A percentile compares a stretch with the other conserved stretches of the same genome.
These are phyloP conservation scores for Hippopotamyrus pictus DNA, from an alignment of 2,797 vertebrate species.

Conservation along the genomic window DNA sequence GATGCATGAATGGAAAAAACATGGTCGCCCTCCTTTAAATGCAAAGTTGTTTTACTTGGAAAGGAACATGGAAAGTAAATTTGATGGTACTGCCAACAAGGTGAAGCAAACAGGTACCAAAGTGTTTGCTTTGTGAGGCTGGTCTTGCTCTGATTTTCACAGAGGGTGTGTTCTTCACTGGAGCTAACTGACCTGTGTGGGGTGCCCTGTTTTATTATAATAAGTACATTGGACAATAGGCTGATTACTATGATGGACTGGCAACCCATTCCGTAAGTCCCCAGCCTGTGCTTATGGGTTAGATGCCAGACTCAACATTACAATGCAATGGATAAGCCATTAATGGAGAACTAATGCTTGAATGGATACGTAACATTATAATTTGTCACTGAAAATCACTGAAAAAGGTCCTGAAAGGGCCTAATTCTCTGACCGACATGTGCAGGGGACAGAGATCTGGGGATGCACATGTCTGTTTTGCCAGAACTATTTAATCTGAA, in stretches of 20 bases:
- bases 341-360: background rate
- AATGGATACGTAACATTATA: background rate
- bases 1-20: background rate
- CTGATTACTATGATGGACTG: background rate
- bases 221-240: background rate
- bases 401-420: background rate
- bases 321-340: background rate
- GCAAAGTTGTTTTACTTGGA: conserved; percentile 3
- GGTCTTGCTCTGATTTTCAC: background rate
- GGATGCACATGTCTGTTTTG: background rate
- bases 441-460: background rate
- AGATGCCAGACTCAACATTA: background rate
- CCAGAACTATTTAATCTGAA: background rate
- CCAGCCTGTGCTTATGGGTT: background rate
- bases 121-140: background rate
- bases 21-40: background rate
- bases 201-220: background rate
- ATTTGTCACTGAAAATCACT: background rate
- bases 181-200: background rate
- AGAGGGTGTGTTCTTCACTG: background rate
- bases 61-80: background rate
- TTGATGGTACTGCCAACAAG: background rate
- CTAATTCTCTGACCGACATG: background rate
- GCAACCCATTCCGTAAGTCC: background rate
- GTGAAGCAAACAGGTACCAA: background rate